Conservation (phyloP, 1,140 invertebrate species). For the Drosophila cardini region DNA sequence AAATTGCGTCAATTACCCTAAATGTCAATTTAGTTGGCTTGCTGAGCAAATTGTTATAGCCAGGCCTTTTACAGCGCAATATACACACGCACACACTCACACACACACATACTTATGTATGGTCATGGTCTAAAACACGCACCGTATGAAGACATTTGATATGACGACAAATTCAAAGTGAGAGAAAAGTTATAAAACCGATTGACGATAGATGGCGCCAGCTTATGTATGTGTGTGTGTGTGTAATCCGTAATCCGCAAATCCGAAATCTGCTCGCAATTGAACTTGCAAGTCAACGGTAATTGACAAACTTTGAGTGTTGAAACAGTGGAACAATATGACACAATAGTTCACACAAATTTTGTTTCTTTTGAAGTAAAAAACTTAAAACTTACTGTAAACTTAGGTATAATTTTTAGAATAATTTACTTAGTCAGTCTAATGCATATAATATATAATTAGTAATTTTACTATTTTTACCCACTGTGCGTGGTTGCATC, state of each 20-base stretch:
- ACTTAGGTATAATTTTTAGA: too few relatives aligned
- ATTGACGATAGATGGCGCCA: conserved; percentile 38
- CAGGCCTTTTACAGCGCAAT: conserved; percentile 29
- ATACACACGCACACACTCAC: too few relatives aligned
- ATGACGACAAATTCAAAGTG: not conserved
- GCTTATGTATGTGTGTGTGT: not conserved
- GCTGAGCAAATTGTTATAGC: conserved; percentile 10
- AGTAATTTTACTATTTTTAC: too few relatives aligned
- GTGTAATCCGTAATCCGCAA: conserved; percentile 1
- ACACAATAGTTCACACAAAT: too few relatives aligned
- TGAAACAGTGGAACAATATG: too few relatives aligned
- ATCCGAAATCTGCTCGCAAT: conserved; percentile 8
- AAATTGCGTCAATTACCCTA: conserved; percentile 41
- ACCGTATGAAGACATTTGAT: conserved; percentile 45
- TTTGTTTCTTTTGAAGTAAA: too few relatives aligned
- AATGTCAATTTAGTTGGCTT: conserved; percentile 31
- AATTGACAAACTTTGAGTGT: conserved; percentile 4
- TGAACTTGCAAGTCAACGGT: conserved; percentile 39
- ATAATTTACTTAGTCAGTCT: too few relatives aligned
- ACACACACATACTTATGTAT: conserved; percentile 6
- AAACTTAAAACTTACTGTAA: too few relatives aligned
- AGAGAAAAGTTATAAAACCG: conserved; percentile 24
- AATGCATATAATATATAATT: too few relatives aligned
- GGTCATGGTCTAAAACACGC: conserved; percentile 37
- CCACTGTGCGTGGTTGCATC: not conserved